phyloP scores from a whole-genome alignment of 2,797 vertebrate species.

The Acrocephalus scirpaceus region DNA sequence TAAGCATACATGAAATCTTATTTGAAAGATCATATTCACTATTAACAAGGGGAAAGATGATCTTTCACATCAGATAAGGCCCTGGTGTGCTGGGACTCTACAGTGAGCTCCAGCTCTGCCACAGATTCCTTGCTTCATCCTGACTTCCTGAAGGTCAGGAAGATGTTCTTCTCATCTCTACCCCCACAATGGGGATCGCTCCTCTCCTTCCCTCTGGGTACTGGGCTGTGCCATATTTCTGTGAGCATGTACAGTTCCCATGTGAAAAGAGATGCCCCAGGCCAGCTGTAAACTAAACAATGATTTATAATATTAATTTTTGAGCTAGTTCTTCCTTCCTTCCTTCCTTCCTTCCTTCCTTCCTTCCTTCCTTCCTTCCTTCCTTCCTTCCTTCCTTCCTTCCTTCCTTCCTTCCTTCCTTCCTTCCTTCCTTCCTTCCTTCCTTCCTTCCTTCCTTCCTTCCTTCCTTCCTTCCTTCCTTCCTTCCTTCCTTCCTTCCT shows the following conservation, averaged over 20 bases:
- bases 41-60: constrained; percentile 17
- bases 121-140: not conserved
- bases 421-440: too few relatives aligned
- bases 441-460: too few relatives aligned
- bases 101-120: not conserved
- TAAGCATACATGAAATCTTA: constrained; percentile 31
- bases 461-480: too few relatives aligned
- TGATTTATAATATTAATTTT: not conserved
- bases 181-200: not conserved
- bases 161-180: not conserved
- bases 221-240: not conserved
- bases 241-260: fast-evolving
- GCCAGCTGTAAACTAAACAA: not conserved
- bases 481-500: not conserved
- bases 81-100: not conserved
- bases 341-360: not conserved
- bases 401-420: not conserved
- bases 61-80: not conserved
- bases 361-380: too few relatives aligned
- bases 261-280: not conserved
- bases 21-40: constrained; percentile 26
- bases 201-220: not conserved
- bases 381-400: too few relatives aligned
- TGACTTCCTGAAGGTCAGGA: not conserved
- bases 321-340: not conserved